Conservation (phyloP, 2,888 invertebrate species). For the Drosophila koepferae region DNA sequence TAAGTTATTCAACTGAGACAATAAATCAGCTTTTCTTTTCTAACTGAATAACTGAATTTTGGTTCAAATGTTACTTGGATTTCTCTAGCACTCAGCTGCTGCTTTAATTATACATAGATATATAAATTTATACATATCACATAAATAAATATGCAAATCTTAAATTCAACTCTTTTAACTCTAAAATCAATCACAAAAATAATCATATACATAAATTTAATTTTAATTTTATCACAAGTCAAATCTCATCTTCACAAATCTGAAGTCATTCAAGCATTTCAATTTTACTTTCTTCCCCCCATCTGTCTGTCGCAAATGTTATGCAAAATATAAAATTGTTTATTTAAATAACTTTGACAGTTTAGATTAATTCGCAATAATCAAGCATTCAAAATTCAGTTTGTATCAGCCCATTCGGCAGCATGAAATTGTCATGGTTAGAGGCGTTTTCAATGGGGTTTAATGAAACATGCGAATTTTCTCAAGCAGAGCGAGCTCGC, state of each 20-base stretch:
- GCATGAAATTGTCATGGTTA: neutral
- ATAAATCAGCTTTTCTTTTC: too few species aligned
- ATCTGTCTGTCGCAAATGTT: neutral
- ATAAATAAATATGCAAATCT: neutral
- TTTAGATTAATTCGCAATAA: conserved; percentile 5
- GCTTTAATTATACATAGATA: too few species aligned
- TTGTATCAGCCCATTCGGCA: neutral
- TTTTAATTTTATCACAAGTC: neutral
- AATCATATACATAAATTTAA: neutral
- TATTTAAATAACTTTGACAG: neutral
- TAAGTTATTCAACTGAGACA: too few species aligned
- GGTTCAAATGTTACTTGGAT: too few species aligned
- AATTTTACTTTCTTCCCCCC: too few species aligned
- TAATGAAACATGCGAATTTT: conserved; percentile 72
- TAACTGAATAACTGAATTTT: too few species aligned
- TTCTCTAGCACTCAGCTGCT: too few species aligned
- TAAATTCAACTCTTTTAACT: neutral
- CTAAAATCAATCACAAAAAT: neutral
- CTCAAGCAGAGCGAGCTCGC: conserved; percentile 1
- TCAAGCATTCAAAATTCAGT: neutral
- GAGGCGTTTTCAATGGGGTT: conserved; percentile 52
- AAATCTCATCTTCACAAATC: neutral
- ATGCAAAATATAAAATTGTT: conserved; percentile 4
- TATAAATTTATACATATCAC: too few species aligned
- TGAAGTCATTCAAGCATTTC: neutral